These are phyloP conservation scores for Apantesis nais DNA, from an alignment of 2,888 invertebrate genomes.

Conservation along the genomic window DNA sequence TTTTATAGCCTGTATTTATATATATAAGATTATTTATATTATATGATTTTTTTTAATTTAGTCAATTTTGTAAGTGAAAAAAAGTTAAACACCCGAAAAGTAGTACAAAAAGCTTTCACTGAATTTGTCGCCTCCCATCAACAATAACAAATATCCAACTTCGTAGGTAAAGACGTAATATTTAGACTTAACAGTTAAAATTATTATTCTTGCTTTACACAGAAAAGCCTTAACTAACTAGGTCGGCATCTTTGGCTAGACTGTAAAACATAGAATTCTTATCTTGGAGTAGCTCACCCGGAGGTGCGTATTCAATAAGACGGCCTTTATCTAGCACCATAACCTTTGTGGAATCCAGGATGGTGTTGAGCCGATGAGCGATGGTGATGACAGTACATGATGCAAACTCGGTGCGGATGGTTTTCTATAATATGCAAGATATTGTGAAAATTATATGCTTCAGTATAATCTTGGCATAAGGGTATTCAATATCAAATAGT, in stretches of 20 bases:
- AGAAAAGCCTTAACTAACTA: conserved; percentile 78
- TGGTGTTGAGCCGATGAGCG: conserved; percentile 96
- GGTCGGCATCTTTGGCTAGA: conserved; percentile 94
- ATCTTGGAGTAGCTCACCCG: conserved; percentile 86
- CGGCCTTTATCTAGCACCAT: conserved; percentile 92
- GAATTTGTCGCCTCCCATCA: no score
- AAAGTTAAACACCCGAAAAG: no score
- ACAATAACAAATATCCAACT: no score
- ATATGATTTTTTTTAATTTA: no score
- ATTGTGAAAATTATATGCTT: not conserved
- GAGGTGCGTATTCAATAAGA: conserved; percentile 92
- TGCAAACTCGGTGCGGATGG: conserved; percentile 94
- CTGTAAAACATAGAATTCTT: conserved; percentile 87
- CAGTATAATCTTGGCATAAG: no score
- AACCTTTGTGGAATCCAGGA: conserved; percentile 95
- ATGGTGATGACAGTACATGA: conserved; percentile 96
- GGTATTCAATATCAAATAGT: not conserved
- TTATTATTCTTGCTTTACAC: not conserved
- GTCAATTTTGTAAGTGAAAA: no score
- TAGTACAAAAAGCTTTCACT: no score
- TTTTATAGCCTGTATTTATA: no score
- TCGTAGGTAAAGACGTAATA: no score
- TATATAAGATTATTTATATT: no score
- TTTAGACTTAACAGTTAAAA: not conserved
- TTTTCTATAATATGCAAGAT: conserved; percentile 85